Conservation (phyloP, 1,140 invertebrate species). For the Lordiphosa collinella region DNA sequence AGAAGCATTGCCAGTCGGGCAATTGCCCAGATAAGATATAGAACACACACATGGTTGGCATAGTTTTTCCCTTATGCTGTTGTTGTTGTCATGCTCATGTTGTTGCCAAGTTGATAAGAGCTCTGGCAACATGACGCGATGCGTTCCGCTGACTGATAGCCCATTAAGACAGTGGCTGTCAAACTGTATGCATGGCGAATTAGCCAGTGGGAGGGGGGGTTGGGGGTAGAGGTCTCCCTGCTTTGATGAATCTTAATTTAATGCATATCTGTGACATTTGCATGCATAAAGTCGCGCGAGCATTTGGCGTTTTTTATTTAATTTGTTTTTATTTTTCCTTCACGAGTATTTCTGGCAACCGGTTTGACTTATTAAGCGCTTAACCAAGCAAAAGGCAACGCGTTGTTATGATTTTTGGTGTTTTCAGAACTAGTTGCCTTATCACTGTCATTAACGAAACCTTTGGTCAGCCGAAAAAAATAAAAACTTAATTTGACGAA, state of each 20-base stretch:
- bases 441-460: constrained; percentile 46
- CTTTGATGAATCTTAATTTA: constrained; percentile 66
- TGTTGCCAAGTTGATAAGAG: constrained; percentile 52
- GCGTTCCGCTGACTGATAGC: constrained; percentile 19
- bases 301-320: constrained; percentile 20
- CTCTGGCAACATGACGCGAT: constrained; percentile 36
- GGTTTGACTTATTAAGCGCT: constrained; percentile 39
- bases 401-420: constrained; percentile 20
- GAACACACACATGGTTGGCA: constrained; percentile 24
- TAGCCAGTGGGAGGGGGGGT: not conserved
- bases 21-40: constrained; percentile 65
- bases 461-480: constrained; percentile 7
- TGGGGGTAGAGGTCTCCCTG: constrained; percentile 1
- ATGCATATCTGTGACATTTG: constrained; percentile 70
- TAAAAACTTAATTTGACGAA: not conserved
- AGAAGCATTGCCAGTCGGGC: constrained; percentile 13
- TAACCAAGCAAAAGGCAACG: constrained; percentile 18
- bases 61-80: constrained; percentile 36
- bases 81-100: constrained; percentile 31
- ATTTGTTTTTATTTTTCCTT: constrained; percentile 7
- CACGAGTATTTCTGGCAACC: not conserved
- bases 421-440: constrained; percentile 57
- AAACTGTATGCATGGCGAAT: constrained; percentile 20
- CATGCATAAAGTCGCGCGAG: constrained; percentile 53
- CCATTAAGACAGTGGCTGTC: constrained; percentile 7